Base-by-base conservation (phyloP, 2,797 vertebrate genomes). In the Rhinophrynus dorsalis region DNA sequence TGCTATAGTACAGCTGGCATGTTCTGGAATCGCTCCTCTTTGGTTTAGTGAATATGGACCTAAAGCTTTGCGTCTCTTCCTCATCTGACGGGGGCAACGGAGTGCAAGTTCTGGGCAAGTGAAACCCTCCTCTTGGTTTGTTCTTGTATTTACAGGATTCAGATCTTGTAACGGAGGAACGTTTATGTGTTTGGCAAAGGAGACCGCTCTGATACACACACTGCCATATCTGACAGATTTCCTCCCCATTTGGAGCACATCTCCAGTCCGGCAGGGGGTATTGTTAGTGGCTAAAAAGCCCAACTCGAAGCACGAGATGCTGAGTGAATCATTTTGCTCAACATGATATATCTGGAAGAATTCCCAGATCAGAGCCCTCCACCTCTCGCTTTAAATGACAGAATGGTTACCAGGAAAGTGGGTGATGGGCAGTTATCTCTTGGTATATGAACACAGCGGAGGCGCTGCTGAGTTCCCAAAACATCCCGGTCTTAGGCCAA, bases 231-330 rank as follows among this genome's bases (percentile, higher is more conserved):
- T 45, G 24, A 29, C 24, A 7, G n/a, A 32, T 50, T 67, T 27
- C 21, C 37, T 52, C 24, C 4, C 56, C 11, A 42, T 54, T 24
- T 33, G 7, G 54, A 18, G 23, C 35, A 42, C 56, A 60, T 61
- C 48, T 62, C 27, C 40, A 10, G 15, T 69, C 42, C 67, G 61
- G 67, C 67, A 61, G 67, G 67, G 52, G 57, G 57, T 26, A 61
- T 61, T 44, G 35, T 69, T 54, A 45, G 37, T 44, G 57, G 57
- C 56, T 54, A 29, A 18, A 52, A 58, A 52, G 2, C 30, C 15
- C 57, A 50, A 52, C 52, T 52, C 18, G 51, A 51, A 29, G 56
- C 66, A 60, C 12, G 56, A 52, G 40, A 60, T 18, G 57, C 24
- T 29, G 47, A 13, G 29, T 52, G 27, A 29, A 69, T 69, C 67